Evolutionary conservation across 2,888 invertebrate species (phyloP).

Genomic region (Dromius quadrimaculatus): DNA sequence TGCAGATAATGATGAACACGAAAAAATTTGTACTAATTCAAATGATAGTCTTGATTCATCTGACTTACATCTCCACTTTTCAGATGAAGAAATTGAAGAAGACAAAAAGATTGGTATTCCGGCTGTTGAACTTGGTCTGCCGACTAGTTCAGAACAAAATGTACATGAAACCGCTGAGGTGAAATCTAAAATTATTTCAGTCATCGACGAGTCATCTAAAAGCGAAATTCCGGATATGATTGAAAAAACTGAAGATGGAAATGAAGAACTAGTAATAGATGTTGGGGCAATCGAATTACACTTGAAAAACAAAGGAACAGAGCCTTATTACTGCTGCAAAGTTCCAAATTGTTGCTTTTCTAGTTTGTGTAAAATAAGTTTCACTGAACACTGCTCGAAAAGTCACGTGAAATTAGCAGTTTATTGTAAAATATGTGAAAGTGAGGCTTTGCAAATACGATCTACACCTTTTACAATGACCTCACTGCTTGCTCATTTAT

Average conservation of each 20-base stretch:
- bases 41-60: too few species aligned
- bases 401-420: constrained; percentile 58
- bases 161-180: too few species aligned
- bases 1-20: too few species aligned
- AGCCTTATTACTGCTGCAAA: constrained; percentile 61
- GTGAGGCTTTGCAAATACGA: background rate
- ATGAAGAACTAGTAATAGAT: constrained; percentile 45
- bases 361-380: constrained; percentile 59
- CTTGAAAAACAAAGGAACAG: constrained; percentile 40
- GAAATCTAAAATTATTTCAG: too few species aligned
- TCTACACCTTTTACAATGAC: constrained; percentile 24
- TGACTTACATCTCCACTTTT: too few species aligned
- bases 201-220: too few species aligned
- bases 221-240: too few species aligned
- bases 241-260: too few species aligned
- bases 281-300: constrained; percentile 55
- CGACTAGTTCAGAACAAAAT: constrained; percentile 49
- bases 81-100: too few species aligned
- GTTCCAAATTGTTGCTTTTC: constrained; percentile 61
- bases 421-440: constrained; percentile 10
- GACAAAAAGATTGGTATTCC: too few species aligned
- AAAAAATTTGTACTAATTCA: too few species aligned
- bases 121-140: too few species aligned
- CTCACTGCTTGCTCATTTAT: constrained; percentile 31
- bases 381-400: constrained; percentile 61